A percentile compares a stretch with the other conserved stretches of the same genome.
These are phyloP conservation scores for Siderastrea siderea DNA, from an alignment of 92 coral and sea anemone species.

Conservation along the genomic window DNA sequence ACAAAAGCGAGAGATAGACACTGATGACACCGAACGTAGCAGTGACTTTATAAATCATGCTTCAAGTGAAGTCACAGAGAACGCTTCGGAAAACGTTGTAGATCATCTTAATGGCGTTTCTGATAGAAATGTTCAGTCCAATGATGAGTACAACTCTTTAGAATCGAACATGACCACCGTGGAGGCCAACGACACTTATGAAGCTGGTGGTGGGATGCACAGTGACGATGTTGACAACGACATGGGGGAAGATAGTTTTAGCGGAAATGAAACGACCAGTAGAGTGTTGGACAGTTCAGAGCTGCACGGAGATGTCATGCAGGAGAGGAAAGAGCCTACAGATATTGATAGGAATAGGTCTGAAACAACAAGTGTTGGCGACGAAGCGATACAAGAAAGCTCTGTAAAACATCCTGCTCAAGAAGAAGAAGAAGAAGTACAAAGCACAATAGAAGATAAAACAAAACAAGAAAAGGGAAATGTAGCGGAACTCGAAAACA, in stretches of 20 bases:
- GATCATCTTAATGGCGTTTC: background rate
- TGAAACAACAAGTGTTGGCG: background rate
- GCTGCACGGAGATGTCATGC: background rate
- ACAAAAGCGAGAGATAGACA: constrained; percentile 58
- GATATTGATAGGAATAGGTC: no score
- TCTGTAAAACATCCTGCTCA: background rate
- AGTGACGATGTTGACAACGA: background rate
- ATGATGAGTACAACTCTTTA: background rate
- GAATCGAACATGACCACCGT: background rate
- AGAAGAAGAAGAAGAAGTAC: background rate
- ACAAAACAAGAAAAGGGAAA: background rate
- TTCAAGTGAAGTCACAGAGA: background rate
- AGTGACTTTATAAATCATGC: constrained; percentile 1
- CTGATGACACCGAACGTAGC: background rate
- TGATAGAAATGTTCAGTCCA: background rate
- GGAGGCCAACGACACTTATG: constrained; percentile 1
- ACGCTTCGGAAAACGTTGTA: background rate
- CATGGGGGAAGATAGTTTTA: background rate
- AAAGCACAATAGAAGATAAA: background rate
- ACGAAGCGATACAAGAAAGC: background rate
- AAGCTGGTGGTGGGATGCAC: background rate
- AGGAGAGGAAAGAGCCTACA: background rate
- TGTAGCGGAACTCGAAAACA: background rate
- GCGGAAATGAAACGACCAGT: background rate
- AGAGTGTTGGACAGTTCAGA: background rate